Evolutionary conservation across 2,113 vertebrate genomes (phyloP).

Genomic region (Cinclus cinclus): DNA sequence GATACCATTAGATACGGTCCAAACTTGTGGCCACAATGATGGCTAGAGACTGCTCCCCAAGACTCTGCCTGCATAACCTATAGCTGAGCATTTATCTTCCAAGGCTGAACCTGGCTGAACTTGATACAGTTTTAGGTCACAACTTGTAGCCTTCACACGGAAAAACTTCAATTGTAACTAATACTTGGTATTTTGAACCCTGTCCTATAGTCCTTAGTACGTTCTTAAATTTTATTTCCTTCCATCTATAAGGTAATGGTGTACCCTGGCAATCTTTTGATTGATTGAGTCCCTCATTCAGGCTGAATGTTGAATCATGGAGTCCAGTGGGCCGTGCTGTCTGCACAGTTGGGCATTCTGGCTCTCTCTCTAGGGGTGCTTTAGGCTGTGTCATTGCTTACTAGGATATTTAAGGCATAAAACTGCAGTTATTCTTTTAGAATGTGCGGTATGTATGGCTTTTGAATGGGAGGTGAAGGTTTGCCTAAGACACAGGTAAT

Average conservation of each 20-base stretch:
- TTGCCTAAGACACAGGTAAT: neutral
- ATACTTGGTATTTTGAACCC: neutral
- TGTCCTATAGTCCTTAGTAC: neutral
- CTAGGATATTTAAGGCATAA: neutral
- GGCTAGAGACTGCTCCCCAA: neutral
- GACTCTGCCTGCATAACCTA: neutral
- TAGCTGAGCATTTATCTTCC: neutral
- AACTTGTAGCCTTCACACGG: neutral
- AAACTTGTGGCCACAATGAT: neutral
- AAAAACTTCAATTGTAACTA: neutral
- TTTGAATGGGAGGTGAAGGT: neutral
- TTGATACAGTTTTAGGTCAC: neutral
- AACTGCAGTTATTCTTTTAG: neutral
- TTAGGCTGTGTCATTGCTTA: neutral
- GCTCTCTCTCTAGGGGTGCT: neutral
- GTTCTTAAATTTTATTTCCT: neutral
- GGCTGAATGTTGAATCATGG: neutral
- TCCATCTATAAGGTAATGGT: neutral
- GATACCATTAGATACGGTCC: neutral
- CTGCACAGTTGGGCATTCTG: neutral
- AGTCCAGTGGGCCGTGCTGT: neutral
- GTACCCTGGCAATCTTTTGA: neutral
- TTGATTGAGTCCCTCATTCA: neutral
- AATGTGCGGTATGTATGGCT: neutral
- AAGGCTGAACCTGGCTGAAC: neutral